phyloP scores from a whole-genome alignment of 2,888 invertebrate species.

The Tuta absoluta region DNA sequence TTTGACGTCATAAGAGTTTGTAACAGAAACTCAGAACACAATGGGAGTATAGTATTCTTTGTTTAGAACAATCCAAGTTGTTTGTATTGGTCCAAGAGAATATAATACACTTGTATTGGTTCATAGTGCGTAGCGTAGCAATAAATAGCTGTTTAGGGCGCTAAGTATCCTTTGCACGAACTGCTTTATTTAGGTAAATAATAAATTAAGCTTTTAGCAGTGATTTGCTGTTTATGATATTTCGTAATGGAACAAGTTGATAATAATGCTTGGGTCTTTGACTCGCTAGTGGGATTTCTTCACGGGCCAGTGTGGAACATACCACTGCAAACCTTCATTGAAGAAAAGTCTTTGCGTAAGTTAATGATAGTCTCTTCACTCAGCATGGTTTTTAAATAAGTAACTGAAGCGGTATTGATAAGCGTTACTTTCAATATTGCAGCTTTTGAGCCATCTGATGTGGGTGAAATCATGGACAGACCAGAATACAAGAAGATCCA shows the following conservation, averaged over 20 bases:
- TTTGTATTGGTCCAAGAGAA: too few relatives aligned
- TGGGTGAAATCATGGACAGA: slow-evolving; percentile 84
- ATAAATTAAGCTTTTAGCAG: background rate
- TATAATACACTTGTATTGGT: too few relatives aligned
- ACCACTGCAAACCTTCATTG: slow-evolving; percentile 94
- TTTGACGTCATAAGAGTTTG: slow-evolving; percentile 35
- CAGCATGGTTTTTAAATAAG: background rate
- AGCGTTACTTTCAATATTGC: slow-evolving; percentile 33
- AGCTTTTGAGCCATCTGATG: slow-evolving; percentile 92
- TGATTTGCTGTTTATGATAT: slow-evolving; percentile 12
- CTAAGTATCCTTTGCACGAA: background rate
- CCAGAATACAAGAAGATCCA: slow-evolving; percentile 89
- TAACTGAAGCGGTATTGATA: slow-evolving; percentile 8
- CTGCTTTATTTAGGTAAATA: too few relatives aligned
- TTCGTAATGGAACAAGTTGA: slow-evolving; percentile 67
- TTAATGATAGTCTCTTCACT: slow-evolving; percentile 23
- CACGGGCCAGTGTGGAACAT: slow-evolving; percentile 97
- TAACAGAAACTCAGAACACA: background rate
- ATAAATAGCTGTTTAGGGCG: slow-evolving; percentile 1
- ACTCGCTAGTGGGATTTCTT: slow-evolving; percentile 93
- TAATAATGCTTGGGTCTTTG: slow-evolving; percentile 93
- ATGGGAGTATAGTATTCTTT: too few relatives aligned
- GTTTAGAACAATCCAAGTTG: too few relatives aligned
- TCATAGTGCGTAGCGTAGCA: background rate
- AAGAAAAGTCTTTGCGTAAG: slow-evolving; percentile 95